These are phyloP conservation scores for Phlogophora meticulosa DNA, from an alignment of 2,888 invertebrate genomes.

Conservation along the genomic window DNA sequence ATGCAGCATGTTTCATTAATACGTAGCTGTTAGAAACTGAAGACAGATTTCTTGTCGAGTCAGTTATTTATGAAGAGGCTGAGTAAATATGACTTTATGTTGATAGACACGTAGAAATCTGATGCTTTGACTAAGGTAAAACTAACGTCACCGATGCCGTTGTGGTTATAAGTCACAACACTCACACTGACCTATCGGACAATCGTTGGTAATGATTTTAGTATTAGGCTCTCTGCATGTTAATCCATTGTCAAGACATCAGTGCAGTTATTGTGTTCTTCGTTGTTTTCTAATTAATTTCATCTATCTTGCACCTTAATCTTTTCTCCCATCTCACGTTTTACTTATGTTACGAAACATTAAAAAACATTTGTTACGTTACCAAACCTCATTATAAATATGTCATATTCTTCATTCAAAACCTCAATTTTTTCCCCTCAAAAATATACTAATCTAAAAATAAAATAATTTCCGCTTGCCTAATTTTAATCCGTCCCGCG, in stretches of 20 bases:
- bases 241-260: not conserved
- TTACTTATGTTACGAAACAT: not conserved
- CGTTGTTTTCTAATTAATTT: not conserved
- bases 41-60: slow-evolving; percentile 11
- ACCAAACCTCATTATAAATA: not conserved
- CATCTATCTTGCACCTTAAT: not conserved
- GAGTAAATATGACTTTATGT: slow-evolving; percentile 7
- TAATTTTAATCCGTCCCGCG: slow-evolving; percentile 54
- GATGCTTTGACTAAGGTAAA: slow-evolving; percentile 9
- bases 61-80: slow-evolving; percentile 1
- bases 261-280: not conserved
- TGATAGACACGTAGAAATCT: slow-evolving; percentile 14
- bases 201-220: not conserved
- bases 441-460: slow-evolving; percentile 21
- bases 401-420: slow-evolving; percentile 15
- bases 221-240: not conserved
- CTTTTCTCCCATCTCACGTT: not conserved
- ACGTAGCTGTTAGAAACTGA: slow-evolving; percentile 16
- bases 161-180: not conserved
- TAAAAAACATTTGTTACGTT: too few relatives aligned
- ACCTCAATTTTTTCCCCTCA: not conserved
- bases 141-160: not conserved
- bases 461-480: slow-evolving; percentile 36
- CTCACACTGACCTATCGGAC: not conserved
- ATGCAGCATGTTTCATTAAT: slow-evolving; percentile 14